Evolutionary conservation across 1,140 invertebrate species (phyloP), one percentile per base, ranked within the genome.

Genomic region (Calosoma granatense): DNA sequence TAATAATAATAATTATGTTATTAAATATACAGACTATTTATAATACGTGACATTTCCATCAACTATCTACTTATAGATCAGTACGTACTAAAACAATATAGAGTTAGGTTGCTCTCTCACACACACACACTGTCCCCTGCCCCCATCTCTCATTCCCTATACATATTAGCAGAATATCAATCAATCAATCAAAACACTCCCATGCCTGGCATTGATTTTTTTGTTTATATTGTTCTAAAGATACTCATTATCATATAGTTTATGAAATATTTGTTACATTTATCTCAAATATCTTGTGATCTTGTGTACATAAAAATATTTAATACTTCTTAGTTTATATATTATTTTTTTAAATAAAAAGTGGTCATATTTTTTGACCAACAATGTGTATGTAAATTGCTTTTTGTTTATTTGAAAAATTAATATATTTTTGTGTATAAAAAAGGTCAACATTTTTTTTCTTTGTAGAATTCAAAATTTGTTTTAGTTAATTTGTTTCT

Each of bases 211-310:
- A 36, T 9, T 36, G 6, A 36, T 36, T 9, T 9, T 36, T 36
- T 36, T 36, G 26, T 36, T 36, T 36, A 36, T 36, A 47, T 17
- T 47, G 15, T 47, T 47, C 6, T 47, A 12, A 9, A 47, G 17
- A 47, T 47, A 47, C 41, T 47, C 41, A 47, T 47, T 36, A 47
- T 17, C 17, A 47, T 47, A 47, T 36, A 47, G 41, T 11, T 47
- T 47, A n/a, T n/a, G n/a, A n/a, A n/a, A n/a, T n/a, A 47, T 47
- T 47, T 47, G 41, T 47, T 47, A 47, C 9, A 47, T 17, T 47
- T 11, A 47, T 11, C 3, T 11, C 6, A 17, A 17, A 47, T 30
- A 47, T 47, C 41, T 47, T 47, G 41, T 47, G 41, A 47, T 47
- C 41, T 47, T 9, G 4, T 47, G 41, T 47, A 47, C 41, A 47